Evolutionary conservation across 1,140 invertebrate genomes (phyloP), one percentile per base, ranked within the genome.

Genomic region (Dendroctonus valens): DNA sequence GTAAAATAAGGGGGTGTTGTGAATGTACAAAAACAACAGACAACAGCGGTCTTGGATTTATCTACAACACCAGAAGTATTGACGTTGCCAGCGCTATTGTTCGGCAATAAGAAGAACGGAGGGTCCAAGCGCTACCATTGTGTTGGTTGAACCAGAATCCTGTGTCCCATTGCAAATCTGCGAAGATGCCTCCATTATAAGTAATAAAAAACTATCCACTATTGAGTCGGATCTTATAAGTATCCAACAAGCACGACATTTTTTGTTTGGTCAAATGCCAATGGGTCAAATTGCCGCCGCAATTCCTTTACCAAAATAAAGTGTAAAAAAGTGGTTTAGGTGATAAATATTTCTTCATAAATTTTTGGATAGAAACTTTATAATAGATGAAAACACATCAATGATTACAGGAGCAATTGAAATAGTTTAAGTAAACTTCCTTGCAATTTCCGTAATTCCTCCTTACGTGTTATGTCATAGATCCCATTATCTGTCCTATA

Each of bases 401-500:
- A 55, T 41, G n/a, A 55, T 52, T n/a, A n/a, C n/a, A n/a, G n/a
- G n/a, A n/a, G n/a, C 9, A 52, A 37, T 40, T 41, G 41, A 55
- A 8, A 15, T 51, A 46, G n/a, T 46, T 26, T 26, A 2, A 1
- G 42, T 11, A n/a, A 46, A 7, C 5, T 57, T 14, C 52, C 26
- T 26, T 26, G 26, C 26, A 26, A 26, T 26, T 26, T 59, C 65
- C 65, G n/a, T n/a, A n/a, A n/a, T n/a, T n/a, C n/a, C n/a, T n/a
- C n/a, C n/a, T 70, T 73, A 85, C 84, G 61, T 82, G 69, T 62
- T 79, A n/a, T 68, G 67, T 86, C 74, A 66, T 86, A 88, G n/a
- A 14, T 72, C 76, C 89, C 89, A 91, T 66, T 83, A n/a, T 82
- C 74, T 91, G 89, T 62, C n/a, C 85, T 78, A 0, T 75, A 72